phyloP scores from a whole-genome alignment of 1,140 invertebrate genomes.

The Andricus grossulariae region DNA sequence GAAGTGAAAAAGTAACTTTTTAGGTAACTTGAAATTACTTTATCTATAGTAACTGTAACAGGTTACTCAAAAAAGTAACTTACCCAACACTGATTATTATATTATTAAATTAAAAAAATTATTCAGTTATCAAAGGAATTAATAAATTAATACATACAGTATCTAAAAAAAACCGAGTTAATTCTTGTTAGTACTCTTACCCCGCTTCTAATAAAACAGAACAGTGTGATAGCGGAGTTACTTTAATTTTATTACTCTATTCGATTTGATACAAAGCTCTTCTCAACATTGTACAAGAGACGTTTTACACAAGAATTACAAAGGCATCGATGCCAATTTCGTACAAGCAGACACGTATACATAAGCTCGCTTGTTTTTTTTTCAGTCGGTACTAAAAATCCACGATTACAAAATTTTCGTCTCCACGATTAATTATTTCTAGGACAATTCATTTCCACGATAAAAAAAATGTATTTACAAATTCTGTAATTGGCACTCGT shows the following conservation, averaged over 20 bases:
- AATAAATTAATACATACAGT: neutral
- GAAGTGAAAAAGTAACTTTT: too few species aligned
- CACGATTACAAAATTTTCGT: neutral
- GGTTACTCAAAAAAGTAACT: too few species aligned
- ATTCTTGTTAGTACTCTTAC: constrained; percentile 8
- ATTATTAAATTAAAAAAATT: too few species aligned
- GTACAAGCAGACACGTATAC: neutral
- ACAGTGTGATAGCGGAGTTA: constrained; percentile 7
- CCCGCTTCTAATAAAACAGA: neutral
- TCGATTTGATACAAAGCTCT: constrained; percentile 22
- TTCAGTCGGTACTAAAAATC: neutral
- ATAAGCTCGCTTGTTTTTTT: neutral
- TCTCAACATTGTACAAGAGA: constrained; percentile 2
- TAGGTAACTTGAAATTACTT: too few species aligned
- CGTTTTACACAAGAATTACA: neutral
- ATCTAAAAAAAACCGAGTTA: constrained; percentile 3
- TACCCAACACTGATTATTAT: too few species aligned
- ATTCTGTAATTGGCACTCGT: neutral
- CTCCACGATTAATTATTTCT: neutral
- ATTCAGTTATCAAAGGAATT: neutral
- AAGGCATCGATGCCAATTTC: neutral
- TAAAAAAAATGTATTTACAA: too few species aligned
- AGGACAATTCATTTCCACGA: neutral
- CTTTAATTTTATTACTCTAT: constrained; percentile 20
- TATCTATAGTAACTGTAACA: too few species aligned